Evolutionary conservation across 2,113 vertebrate species (phyloP), one percentile per base, ranked within the genome.

Genomic region (Cinclus mexicanus): DNA sequence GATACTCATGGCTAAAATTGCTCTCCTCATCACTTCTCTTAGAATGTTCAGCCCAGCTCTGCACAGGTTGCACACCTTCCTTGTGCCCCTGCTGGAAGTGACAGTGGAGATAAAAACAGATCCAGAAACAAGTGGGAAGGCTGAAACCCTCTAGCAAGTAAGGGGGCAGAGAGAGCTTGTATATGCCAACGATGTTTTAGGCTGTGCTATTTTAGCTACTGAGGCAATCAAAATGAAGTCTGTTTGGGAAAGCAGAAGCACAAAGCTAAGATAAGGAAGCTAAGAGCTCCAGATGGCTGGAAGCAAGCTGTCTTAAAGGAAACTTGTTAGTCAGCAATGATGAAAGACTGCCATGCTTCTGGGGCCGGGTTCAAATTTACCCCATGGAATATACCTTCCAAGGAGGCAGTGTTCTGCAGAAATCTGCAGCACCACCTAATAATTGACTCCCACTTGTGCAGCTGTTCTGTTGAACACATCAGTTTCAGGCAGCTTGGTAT

Each of bases 1-100:
- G 92, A 90, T 97, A 95, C 96, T 95, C 94, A 96, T 89, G 77
- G 86, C 83, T 93, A 88, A 96, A 95, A 96, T 81, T 94, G 90
- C 92, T 96, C 86, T 83, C 60, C 92, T 96, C 90, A 85, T 94
- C 92, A 90, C 79, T 95, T 96, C 92, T 91, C 80, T 75, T 71
- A 7, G 24, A 79, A 52, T 2, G 16, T 28, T 63, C 76, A 92
- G 69, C 52, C 42, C 75, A 90, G 85, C 83, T 93, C 49, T 81
- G 64, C 69, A 37, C 68, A 84, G 72, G 76, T 49, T 89, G 68
- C 79, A 87, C 56, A 71, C 56, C 90, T 71, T 53, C 68, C 59
- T 90, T 25, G 3, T 59, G 71, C 29, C 31, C 84, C 87, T 83
- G 61, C 92, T 78, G 64, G 50, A 70, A 81, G 55, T 46, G 42